Evolutionary conservation across 2,888 invertebrate genomes (phyloP), one percentile per base, ranked within the genome.

Genomic region (Parthenolecanium corni): DNA sequence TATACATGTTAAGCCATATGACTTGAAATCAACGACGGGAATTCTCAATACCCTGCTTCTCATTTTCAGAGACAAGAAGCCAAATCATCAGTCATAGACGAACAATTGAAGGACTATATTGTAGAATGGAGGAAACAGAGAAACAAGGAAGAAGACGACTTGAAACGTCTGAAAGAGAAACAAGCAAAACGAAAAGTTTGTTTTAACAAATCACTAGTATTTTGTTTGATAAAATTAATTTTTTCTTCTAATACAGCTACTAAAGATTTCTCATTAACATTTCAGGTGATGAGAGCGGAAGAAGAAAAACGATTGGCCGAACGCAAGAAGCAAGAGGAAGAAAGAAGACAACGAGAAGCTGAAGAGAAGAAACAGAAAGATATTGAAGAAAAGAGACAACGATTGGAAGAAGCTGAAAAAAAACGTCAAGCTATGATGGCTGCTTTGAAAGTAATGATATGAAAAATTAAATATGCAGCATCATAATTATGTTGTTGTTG

Each of bases 121-220:
- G 85, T 85, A 76, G 92, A 93, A 85, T 93, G 94, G 89, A 87
- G 94, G 76, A 93, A 93, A 81, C 93, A 94, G 75, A 82, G 92
- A 73, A 81, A 90, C 78, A 92, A 91, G 83, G 94, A 94, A 76
- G 94, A 94, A 76, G 92, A 94, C 72, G 95, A 96, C 76, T 85
- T 95, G 76, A 91, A 90, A 77, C 87, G 86, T 75, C 83, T 95
- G 75, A 96, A 95, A 81, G 94, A 95, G 76, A 93, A 94, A 78
- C 95, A 95, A 79, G 89, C 91, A 73, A 92, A 91, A 80, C 87
- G 91, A 78, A 91, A 92, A 81, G 82, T 84, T 69, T 21, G 21
- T 23, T 44, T 5, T 16, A 2, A 9, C 16, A n/a, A 9, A 1
- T 44, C 6, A 44, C 9, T 18, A 14, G n/a, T n/a, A n/a, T n/a